Evolutionary conservation across 2,113 vertebrate genomes (phyloP).

Genomic region (Sorex araneus): DNA sequence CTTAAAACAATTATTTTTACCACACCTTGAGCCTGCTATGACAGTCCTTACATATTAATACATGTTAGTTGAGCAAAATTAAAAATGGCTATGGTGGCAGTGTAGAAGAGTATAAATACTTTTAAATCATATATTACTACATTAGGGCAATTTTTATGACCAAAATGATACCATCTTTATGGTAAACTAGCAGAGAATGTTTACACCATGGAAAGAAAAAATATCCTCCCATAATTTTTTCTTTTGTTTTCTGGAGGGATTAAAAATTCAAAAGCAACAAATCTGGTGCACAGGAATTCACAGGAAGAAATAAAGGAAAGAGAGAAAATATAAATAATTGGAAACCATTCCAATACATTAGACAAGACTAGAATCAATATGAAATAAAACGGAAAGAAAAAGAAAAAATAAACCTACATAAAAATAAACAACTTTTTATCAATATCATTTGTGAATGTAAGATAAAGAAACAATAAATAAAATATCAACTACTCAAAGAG

Average conservation of each 20-base stretch:
- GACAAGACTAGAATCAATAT: not conserved
- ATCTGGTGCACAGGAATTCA: not conserved
- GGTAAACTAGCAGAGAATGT: not conserved
- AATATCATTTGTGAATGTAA: not conserved
- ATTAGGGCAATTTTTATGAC: not conserved
- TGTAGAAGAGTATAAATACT: not conserved
- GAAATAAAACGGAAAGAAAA: constrained; percentile 21
- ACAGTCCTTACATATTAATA: not conserved
- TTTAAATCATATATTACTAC: not conserved
- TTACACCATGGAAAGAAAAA: not conserved
- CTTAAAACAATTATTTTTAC: constrained; percentile 16
- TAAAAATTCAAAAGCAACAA: constrained; percentile 17
- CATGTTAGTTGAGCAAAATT: constrained; percentile 11
- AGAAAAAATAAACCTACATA: not conserved
- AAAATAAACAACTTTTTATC: not conserved
- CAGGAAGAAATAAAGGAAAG: constrained; percentile 1
- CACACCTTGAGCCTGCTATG: not conserved
- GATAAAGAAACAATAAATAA: not conserved
- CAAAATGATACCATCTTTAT: not conserved
- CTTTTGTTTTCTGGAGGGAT: not conserved
- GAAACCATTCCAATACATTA: not conserved
- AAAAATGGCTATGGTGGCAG: not conserved
- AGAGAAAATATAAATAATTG: constrained; percentile 5
- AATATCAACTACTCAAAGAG: not conserved
- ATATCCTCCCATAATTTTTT: not conserved